Percentiles rank a stretch among this genome's conserved stretches.
These are phyloP conservation scores for Enteromius argenteus DNA, from an alignment of 2,797 vertebrate species.

Conservation along the genomic window DNA sequence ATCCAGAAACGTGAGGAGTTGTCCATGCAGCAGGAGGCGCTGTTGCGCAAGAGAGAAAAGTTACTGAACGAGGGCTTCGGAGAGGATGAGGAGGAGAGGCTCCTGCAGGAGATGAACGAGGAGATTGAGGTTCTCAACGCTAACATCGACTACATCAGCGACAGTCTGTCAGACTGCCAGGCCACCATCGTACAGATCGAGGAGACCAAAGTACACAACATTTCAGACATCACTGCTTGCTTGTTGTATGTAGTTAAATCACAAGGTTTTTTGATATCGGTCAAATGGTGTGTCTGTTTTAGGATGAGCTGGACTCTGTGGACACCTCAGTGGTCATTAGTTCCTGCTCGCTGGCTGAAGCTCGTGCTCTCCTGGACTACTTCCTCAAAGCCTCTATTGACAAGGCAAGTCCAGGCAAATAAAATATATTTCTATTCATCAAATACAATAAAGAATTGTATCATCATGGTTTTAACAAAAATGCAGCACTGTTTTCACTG, in stretches of 20 bases:
- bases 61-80: constrained; percentile 80
- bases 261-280: not conserved
- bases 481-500: not conserved
- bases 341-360: constrained; percentile 95
- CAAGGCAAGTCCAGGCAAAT: constrained; percentile 72
- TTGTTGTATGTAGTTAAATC: not conserved
- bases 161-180: constrained; percentile 96
- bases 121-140: constrained; percentile 94
- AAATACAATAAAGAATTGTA: no score
- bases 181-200: constrained; percentile 98
- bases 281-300: constrained; percentile 39
- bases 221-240: not conserved
- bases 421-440: not conserved
- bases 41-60: constrained; percentile 85
- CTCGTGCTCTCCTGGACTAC: constrained; percentile 93
- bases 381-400: constrained; percentile 97
- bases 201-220: constrained; percentile 88
- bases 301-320: constrained; percentile 97
- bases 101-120: constrained; percentile 91
- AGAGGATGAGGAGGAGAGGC: constrained; percentile 86
- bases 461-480: not conserved
- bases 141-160: constrained; percentile 98
- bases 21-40: constrained; percentile 87
- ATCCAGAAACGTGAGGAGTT: constrained; percentile 96
- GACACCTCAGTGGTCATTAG: constrained; percentile 98